Conservation (phyloP, 2,888 invertebrate genomes). For the Eulithis testata region DNA sequence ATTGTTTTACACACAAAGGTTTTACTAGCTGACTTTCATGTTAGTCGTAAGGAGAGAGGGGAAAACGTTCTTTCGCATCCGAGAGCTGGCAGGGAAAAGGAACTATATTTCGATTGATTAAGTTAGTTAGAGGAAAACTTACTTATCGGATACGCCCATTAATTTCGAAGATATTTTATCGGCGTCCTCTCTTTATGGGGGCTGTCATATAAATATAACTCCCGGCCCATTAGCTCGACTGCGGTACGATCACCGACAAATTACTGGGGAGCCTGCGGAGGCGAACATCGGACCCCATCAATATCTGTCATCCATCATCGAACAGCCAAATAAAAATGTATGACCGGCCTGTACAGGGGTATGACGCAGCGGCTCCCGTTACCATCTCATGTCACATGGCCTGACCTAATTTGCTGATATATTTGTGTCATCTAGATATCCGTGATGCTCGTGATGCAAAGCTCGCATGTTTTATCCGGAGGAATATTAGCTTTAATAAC, state of each 20-base stretch:
- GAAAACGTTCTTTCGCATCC: constrained; percentile 34
- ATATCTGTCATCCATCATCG: constrained; percentile 78
- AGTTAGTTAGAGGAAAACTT: constrained; percentile 51
- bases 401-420: constrained; percentile 67
- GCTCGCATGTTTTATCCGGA: constrained; percentile 8
- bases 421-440: constrained; percentile 48
- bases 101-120: constrained; percentile 49
- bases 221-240: constrained; percentile 65
- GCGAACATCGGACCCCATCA: constrained; percentile 68
- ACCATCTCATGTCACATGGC: constrained; percentile 65
- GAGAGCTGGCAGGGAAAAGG: constrained; percentile 43
- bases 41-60: constrained; percentile 25
- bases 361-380: constrained; percentile 63
- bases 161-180: constrained; percentile 68
- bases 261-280: constrained; percentile 61
- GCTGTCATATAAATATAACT: constrained; percentile 75
- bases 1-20: constrained; percentile 39
- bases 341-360: constrained; percentile 61
- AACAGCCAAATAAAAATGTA: constrained; percentile 78
- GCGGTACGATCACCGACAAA: constrained; percentile 60
- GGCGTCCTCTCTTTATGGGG: constrained; percentile 62
- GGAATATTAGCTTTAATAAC: constrained; percentile 24
- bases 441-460: constrained; percentile 19
- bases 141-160: constrained; percentile 61
- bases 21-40: constrained; percentile 36